These are phyloP conservation scores for Phalera bucephala DNA, from an alignment of 2,888 invertebrate genomes.

Conservation along the genomic window DNA sequence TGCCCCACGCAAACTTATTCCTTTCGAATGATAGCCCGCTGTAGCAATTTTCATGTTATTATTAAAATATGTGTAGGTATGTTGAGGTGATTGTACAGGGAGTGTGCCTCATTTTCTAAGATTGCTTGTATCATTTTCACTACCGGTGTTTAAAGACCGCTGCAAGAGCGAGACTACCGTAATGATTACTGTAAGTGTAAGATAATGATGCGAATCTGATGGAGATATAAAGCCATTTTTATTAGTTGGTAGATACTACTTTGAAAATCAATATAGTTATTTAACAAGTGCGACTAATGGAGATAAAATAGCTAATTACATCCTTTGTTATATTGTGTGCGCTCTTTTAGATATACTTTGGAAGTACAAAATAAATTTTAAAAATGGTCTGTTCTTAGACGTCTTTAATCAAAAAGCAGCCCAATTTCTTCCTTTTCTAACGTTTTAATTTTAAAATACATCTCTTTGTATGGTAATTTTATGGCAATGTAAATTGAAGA, in stretches of 20 bases:
- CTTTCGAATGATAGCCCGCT: conserved; percentile 60
- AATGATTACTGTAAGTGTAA: conserved; percentile 26
- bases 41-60: conserved; percentile 72
- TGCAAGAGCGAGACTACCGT: conserved; percentile 11
- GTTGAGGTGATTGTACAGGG: conserved; percentile 44
- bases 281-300: too few species aligned
- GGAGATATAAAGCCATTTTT: too few species aligned
- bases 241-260: too few species aligned
- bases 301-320: too few species aligned
- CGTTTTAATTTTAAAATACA: too few species aligned
- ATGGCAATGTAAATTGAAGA: neutral
- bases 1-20: conserved; percentile 52
- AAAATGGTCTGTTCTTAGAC: too few species aligned
- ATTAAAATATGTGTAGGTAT: conserved; percentile 35
- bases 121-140: conserved; percentile 43
- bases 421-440: too few species aligned
- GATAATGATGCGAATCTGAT: conserved; percentile 9
- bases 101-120: conserved; percentile 60
- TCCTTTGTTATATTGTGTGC: too few species aligned
- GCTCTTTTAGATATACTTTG: too few species aligned
- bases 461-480: conserved; percentile 1
- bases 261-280: too few species aligned
- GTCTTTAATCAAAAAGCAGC: too few species aligned
- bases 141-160: conserved; percentile 28
- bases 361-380: too few species aligned